Evolutionary conservation across 2,113 vertebrate genomes (phyloP).

Genomic region (Lampris incognitus): DNA sequence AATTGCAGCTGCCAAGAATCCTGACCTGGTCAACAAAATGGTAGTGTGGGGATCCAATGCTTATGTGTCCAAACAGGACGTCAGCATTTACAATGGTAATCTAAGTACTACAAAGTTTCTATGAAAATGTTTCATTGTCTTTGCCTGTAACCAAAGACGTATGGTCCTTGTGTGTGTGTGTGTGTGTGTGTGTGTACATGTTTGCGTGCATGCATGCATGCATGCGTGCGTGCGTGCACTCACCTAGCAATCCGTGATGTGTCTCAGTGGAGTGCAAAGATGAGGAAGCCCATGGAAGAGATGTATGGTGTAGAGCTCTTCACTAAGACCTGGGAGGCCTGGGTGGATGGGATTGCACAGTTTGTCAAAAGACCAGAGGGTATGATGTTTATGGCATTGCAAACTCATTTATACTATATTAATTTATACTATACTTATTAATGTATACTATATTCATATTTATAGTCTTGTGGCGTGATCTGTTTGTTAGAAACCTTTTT

Average conservation of each 20-base stretch:
- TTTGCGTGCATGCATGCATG: not conserved
- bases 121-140: not conserved
- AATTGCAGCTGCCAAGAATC: slow-evolving; percentile 86
- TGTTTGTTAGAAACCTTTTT: too few species aligned
- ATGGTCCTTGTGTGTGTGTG: not conserved
- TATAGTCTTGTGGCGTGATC: too few species aligned
- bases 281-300: slow-evolving; percentile 88
- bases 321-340: slow-evolving; percentile 86
- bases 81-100: slow-evolving; percentile 86
- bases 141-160: not conserved
- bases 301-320: slow-evolving; percentile 88
- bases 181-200: not conserved
- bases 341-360: slow-evolving; percentile 86
- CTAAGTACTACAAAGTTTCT: not conserved
- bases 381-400: slow-evolving; percentile 62
- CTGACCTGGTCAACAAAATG: slow-evolving; percentile 83
- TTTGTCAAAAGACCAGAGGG: slow-evolving; percentile 83
- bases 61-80: slow-evolving; percentile 86
- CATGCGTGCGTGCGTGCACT: not conserved
- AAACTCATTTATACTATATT: not conserved
- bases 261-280: slow-evolving; percentile 88
- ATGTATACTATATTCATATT: too few species aligned
- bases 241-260: slow-evolving; percentile 87
- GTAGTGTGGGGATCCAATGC: slow-evolving; percentile 91
- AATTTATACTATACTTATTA: too few species aligned